Evolutionary conservation across 2,888 invertebrate species (phyloP).

Genomic region (Apodemia hepburni): DNA sequence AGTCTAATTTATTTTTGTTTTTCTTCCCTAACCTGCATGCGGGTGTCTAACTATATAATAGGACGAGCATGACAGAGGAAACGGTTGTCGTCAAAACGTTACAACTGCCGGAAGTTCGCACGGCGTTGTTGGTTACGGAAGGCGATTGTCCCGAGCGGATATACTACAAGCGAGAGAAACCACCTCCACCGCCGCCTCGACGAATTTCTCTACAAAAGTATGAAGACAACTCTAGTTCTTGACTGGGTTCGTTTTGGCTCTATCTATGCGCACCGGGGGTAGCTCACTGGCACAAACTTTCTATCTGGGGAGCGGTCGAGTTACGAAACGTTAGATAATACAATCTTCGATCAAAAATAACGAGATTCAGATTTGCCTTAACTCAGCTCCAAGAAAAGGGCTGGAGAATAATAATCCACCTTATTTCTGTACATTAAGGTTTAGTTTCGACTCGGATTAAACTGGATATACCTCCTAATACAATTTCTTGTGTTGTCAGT

Average conservation of each 20-base stretch:
- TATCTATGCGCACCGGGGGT: constrained; percentile 37
- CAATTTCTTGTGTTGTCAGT: too few relatives aligned
- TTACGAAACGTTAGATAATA: background rate
- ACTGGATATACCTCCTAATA: too few relatives aligned
- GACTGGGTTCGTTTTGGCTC: constrained; percentile 51
- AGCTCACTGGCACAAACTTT: constrained; percentile 31
- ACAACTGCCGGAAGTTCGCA: constrained; percentile 60
- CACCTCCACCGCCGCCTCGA: constrained; percentile 65
- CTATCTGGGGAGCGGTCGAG: constrained; percentile 5
- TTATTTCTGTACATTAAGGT: too few relatives aligned
- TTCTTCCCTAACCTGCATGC: constrained; percentile 55
- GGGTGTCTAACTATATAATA: constrained; percentile 45
- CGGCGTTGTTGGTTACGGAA: constrained; percentile 51
- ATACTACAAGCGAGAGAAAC: constrained; percentile 46
- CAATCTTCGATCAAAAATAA: too few relatives aligned
- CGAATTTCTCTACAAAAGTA: constrained; percentile 59
- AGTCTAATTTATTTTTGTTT: constrained; percentile 32
- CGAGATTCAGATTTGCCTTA: too few relatives aligned
- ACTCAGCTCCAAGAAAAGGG: too few relatives aligned
- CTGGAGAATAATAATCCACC: too few relatives aligned
- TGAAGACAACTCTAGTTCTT: constrained; percentile 47
- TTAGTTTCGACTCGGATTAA: too few relatives aligned
- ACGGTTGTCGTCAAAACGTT: constrained; percentile 57
- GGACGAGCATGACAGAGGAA: constrained; percentile 58
- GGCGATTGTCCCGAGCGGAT: constrained; percentile 30